Evolutionary conservation across 2,888 invertebrate species (phyloP).

Genomic region (Leptogaster cylindrica): DNA sequence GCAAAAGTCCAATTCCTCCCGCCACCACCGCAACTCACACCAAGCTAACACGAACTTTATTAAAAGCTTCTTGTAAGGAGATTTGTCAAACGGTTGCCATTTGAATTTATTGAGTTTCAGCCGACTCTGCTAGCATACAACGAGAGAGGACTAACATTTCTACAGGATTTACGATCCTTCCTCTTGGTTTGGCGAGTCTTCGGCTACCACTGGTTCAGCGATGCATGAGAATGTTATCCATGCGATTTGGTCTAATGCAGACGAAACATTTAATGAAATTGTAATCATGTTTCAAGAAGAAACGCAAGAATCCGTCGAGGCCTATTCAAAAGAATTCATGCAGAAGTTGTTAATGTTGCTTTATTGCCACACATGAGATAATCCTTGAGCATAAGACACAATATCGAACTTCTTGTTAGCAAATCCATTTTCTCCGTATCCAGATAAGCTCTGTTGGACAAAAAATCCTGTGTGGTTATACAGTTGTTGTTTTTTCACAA

Average conservation of each 20-base stretch:
- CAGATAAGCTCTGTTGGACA: no score
- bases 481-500: no score
- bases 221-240: constrained; percentile 34
- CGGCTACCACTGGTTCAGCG: constrained; percentile 33
- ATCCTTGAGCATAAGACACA: no score
- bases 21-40: no score
- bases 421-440: no score
- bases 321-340: not conserved
- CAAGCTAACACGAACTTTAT: constrained; percentile 43
- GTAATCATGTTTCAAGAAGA: constrained; percentile 17
- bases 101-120: constrained; percentile 44
- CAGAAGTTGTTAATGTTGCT: not conserved
- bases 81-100: constrained; percentile 44
- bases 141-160: constrained; percentile 38
- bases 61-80: constrained; percentile 44
- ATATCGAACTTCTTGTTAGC: no score
- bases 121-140: constrained; percentile 6
- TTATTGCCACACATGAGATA: no score
- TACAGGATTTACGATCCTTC: no score
- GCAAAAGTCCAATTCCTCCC: constrained; percentile 27
- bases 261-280: constrained; percentile 18
- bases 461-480: no score
- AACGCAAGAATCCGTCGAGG: no score
- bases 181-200: no score
- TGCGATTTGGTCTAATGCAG: constrained; percentile 41